Percentiles rank a stretch among this genome's conserved stretches.
These are phyloP conservation scores for Montipora efflorescens DNA, from an alignment of 64 coral and sea anemone species.

Conservation along the genomic window DNA sequence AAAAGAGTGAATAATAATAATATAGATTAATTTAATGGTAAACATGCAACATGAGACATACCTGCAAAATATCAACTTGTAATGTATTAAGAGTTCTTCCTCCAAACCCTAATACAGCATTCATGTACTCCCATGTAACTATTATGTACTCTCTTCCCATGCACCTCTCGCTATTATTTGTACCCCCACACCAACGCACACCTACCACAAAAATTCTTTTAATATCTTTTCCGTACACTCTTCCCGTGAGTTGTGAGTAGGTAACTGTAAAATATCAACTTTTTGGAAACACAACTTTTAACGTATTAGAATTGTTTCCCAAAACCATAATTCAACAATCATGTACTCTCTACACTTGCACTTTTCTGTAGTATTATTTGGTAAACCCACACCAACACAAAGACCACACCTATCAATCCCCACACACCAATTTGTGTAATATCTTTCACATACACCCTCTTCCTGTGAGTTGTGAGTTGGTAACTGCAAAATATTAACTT, in stretches of 20 bases:
- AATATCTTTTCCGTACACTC: neutral
- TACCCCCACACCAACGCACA: neutral
- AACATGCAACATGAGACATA: too few species aligned
- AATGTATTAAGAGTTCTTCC: neutral
- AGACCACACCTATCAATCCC: neutral
- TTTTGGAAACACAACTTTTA: neutral
- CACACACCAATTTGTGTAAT: neutral
- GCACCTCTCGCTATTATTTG: neutral
- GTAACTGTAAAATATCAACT: neutral
- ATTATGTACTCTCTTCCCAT: neutral
- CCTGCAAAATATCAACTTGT: too few species aligned
- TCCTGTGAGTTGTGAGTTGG: constrained; percentile 2
- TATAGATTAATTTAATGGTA: too few species aligned
- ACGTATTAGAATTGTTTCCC: neutral
- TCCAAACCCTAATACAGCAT: neutral
- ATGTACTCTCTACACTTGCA: neutral
- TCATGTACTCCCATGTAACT: neutral
- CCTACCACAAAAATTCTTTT: neutral
- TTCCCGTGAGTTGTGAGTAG: neutral
- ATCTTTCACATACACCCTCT: constrained; percentile 16
- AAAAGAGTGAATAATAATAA: too few species aligned
- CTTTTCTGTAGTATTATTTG: neutral
- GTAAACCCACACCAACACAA: neutral
- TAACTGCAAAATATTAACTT: constrained; percentile 18
- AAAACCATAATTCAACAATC: constrained; percentile 13